Evolutionary conservation across 2,888 invertebrate species (phyloP).

Genomic region (Athalia rosae): DNA sequence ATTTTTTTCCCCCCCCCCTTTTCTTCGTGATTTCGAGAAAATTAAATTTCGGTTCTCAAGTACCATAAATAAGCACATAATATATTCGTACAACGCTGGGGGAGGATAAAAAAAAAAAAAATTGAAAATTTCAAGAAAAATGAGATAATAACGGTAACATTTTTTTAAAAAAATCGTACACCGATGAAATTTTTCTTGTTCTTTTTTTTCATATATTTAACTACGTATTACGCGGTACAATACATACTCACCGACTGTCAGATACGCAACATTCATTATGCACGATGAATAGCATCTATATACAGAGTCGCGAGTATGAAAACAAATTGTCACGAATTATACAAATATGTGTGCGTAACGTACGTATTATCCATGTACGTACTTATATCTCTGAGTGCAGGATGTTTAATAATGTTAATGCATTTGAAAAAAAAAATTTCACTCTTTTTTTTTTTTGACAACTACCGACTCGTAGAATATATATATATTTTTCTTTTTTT

Average conservation of each 20-base stretch:
- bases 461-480: no score
- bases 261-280: slow-evolving; percentile 23
- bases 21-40: no score
- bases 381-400: not conserved
- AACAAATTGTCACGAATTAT: not conserved
- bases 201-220: not conserved
- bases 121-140: not conserved
- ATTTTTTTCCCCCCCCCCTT: no score
- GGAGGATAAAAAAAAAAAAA: not conserved
- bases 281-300: slow-evolving; percentile 21
- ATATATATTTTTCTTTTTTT: no score
- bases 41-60: no score
- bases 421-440: not conserved
- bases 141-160: not conserved
- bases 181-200: not conserved
- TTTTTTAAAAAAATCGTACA: not conserved
- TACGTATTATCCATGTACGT: not conserved
- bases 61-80: not conserved
- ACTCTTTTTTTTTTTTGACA: not conserved
- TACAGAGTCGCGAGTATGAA: not conserved
- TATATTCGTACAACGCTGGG: not conserved
- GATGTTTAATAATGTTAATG: not conserved
- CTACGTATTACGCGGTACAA: not conserved
- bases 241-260: slow-evolving; percentile 19
- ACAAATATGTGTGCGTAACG: not conserved